Evolutionary conservation across 1,140 invertebrate species (phyloP).

Genomic region (Oppia nitens): DNA sequence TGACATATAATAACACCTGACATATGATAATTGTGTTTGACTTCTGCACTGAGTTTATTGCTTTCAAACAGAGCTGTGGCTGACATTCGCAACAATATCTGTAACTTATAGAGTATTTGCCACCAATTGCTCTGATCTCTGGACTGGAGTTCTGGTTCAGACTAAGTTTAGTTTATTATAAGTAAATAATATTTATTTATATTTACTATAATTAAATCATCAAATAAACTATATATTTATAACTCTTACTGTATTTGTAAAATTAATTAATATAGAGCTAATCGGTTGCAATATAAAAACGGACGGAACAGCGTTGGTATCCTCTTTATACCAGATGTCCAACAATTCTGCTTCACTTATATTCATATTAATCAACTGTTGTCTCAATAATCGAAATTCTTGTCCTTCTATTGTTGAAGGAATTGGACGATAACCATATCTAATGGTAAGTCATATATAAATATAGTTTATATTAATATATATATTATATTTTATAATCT

Average conservation of each 20-base stretch:
- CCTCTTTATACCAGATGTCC: conserved; percentile 90
- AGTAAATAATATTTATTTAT: not conserved
- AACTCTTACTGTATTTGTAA: conserved; percentile 76
- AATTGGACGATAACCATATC: conserved; percentile 87
- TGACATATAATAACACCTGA: conserved; percentile 46
- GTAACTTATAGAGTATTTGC: conserved; percentile 87
- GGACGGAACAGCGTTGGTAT: conserved; percentile 76
- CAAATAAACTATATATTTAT: not conserved
- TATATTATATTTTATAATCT: too few species aligned
- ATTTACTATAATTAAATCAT: too few species aligned
- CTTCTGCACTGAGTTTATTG: conserved; percentile 74
- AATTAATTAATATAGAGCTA: conserved; percentile 88
- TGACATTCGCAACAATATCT: conserved; percentile 80
- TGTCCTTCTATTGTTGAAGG: conserved; percentile 84
- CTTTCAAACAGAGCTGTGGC: conserved; percentile 61
- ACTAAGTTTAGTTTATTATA: conserved; percentile 10
- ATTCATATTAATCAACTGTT: conserved; percentile 55
- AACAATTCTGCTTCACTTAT: conserved; percentile 58
- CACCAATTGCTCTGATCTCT: conserved; percentile 93
- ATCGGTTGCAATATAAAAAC: conserved; percentile 89
- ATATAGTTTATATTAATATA: not conserved
- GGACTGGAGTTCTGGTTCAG: conserved; percentile 83
- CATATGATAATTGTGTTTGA: conserved; percentile 97
- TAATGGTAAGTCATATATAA: not conserved
- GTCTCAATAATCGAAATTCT: conserved; percentile 71